A percentile compares a stretch with the other conserved stretches of the same genome.
Conservation (phyloP, 1,140 invertebrate species). For the Ostrea denselamellosa region DNA sequence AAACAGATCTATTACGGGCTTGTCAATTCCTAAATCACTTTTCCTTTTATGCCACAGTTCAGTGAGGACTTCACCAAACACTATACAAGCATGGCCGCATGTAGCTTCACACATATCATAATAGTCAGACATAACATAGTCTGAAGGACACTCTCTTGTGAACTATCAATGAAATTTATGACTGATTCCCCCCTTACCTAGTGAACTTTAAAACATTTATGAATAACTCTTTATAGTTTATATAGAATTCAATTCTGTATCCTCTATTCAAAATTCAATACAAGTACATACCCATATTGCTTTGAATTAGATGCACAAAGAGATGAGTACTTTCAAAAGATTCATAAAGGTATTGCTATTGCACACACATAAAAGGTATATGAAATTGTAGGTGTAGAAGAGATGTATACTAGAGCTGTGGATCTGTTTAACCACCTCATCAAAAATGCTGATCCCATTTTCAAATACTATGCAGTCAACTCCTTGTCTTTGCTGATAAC, state of each 20-base stretch:
- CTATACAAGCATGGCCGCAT: not conserved
- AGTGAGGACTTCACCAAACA: not conserved
- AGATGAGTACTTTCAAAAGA: too few relatives aligned
- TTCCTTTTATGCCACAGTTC: not conserved
- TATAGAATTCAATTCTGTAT: not conserved
- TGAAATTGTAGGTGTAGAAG: too few relatives aligned
- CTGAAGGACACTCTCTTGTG: not conserved
- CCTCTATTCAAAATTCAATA: too few relatives aligned
- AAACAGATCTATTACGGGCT: constrained; percentile 19
- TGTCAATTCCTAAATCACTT: constrained; percentile 35
- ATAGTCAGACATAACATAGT: not conserved
- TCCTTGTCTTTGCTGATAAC: constrained; percentile 8
- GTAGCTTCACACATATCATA: constrained; percentile 1
- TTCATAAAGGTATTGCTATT: too few relatives aligned
- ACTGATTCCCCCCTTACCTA: not conserved
- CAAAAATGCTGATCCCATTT: not conserved
- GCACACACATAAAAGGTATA: too few relatives aligned
- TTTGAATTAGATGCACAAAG: too few relatives aligned
- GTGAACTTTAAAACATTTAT: constrained; percentile 14
- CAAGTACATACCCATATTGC: too few relatives aligned
- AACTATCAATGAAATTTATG: not conserved
- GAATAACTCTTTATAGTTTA: not conserved
- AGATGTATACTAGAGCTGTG: too few relatives aligned
- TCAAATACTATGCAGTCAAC: not conserved
- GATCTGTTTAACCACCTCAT: not conserved